phyloP scores from a whole-genome alignment of 1,140 invertebrate species.

The Holcopasites calliopsidis region DNA sequence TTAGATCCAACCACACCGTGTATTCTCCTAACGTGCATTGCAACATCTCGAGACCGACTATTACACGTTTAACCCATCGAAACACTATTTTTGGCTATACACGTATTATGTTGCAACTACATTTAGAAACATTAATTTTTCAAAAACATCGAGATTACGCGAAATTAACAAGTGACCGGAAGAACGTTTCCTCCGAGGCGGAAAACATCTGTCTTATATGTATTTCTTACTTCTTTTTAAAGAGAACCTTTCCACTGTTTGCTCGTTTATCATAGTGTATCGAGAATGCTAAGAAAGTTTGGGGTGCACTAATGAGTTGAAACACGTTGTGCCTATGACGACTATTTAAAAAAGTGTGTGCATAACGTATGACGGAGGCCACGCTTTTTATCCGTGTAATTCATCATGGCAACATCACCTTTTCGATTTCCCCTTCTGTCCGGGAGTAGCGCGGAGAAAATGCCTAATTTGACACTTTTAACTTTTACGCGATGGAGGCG shows the following conservation, averaged over 20 bases:
- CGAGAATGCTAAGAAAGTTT: slow-evolving; percentile 8
- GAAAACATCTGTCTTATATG: too few species aligned
- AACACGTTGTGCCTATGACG: slow-evolving; percentile 19
- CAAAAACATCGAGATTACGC: slow-evolving; percentile 1
- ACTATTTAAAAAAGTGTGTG: not conserved
- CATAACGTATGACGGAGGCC: slow-evolving; percentile 2
- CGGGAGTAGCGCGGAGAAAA: not conserved
- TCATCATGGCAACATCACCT: slow-evolving; percentile 8
- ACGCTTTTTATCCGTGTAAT: slow-evolving; percentile 6
- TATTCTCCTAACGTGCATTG: not conserved
- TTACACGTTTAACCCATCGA: slow-evolving; percentile 12
- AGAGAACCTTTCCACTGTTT: not conserved
- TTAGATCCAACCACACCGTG: not conserved
- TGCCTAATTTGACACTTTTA: slow-evolving; percentile 1
- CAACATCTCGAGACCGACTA: not conserved
- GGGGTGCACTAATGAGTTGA: not conserved
- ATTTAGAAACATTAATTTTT: slow-evolving; percentile 13
- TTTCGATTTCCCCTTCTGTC: not conserved
- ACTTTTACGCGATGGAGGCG: not conserved
- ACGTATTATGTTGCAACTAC: not conserved
- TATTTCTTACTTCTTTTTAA: not conserved
- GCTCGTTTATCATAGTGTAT: not conserved
- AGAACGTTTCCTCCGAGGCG: too few species aligned
- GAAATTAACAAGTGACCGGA: not conserved
- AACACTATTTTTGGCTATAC: slow-evolving; percentile 7